These are phyloP conservation scores for Conger conger DNA, from an alignment of 2,113 vertebrate species.

Conservation along the genomic window DNA sequence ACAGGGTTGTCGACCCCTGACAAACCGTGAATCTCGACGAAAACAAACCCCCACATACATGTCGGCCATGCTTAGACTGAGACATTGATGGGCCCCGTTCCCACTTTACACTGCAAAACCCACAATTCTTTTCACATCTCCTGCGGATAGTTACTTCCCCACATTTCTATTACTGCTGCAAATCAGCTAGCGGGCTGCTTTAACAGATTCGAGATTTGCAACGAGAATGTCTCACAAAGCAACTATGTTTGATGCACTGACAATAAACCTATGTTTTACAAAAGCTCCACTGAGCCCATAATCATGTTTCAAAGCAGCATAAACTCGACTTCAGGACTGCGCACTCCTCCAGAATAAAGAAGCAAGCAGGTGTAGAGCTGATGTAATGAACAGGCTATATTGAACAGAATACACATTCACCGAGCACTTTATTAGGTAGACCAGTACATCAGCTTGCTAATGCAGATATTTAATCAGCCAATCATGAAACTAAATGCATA, in stretches of 20 bases:
- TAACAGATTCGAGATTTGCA: not conserved
- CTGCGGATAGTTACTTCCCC: not conserved
- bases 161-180: too few relatives aligned
- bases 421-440: too few relatives aligned
- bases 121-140: not conserved
- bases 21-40: too few relatives aligned
- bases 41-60: too few relatives aligned
- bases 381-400: too few relatives aligned
- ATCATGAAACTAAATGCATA: too few relatives aligned
- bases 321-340: not conserved
- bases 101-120: not conserved
- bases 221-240: not conserved
- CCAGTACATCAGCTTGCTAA: too few relatives aligned
- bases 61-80: not conserved
- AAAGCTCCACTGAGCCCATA: not conserved
- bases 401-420: too few relatives aligned
- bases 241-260: not conserved
- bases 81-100: not conserved
- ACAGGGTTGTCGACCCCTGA: too few relatives aligned
- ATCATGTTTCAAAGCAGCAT: not conserved
- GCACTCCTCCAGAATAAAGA: not conserved
- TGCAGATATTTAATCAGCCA: too few relatives aligned
- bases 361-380: not conserved
- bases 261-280: too few relatives aligned
- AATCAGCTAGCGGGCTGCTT: too few relatives aligned